Percentiles rank a stretch among this genome's conserved stretches.
phyloP scores from a whole-genome alignment of 1,140 invertebrate species.

The Dermatophagoides farinae region DNA sequence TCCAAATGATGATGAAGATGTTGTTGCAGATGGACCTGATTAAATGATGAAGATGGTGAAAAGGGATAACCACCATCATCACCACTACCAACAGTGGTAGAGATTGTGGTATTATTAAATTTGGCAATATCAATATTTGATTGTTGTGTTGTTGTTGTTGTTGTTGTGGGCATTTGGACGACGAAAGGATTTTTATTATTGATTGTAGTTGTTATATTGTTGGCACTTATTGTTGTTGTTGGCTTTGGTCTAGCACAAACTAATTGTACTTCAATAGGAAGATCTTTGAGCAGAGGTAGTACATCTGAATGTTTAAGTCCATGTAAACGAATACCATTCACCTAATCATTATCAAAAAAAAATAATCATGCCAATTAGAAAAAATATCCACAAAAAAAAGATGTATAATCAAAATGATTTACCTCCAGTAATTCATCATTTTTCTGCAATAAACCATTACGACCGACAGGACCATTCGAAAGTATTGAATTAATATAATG shows the following conservation, averaged over 20 bases:
- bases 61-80: neutral
- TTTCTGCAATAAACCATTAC: constrained; percentile 50
- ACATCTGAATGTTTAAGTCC: constrained; percentile 92
- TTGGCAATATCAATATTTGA: neutral
- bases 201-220: neutral
- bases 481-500: constrained; percentile 82
- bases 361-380: neutral
- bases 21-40: neutral
- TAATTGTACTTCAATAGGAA: constrained; percentile 78
- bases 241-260: constrained; percentile 56
- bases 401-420: constrained; percentile 13
- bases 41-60: too few relatives aligned
- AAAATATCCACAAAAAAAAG: neutral
- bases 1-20: neutral
- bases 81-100: too few relatives aligned
- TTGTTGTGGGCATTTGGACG: neutral
- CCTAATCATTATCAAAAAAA: constrained; percentile 33
- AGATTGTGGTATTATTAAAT: neutral
- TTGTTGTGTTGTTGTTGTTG: neutral
- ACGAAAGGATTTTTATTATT: neutral
- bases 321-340: constrained; percentile 79
- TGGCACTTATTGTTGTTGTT: too few relatives aligned
- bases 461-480: constrained; percentile 78
- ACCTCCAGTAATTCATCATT: constrained; percentile 75
- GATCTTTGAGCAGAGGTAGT: constrained; percentile 78